These are phyloP conservation scores for Muscicapa adusta DNA, from an alignment of 2,113 vertebrate genomes.

Conservation along the genomic window DNA sequence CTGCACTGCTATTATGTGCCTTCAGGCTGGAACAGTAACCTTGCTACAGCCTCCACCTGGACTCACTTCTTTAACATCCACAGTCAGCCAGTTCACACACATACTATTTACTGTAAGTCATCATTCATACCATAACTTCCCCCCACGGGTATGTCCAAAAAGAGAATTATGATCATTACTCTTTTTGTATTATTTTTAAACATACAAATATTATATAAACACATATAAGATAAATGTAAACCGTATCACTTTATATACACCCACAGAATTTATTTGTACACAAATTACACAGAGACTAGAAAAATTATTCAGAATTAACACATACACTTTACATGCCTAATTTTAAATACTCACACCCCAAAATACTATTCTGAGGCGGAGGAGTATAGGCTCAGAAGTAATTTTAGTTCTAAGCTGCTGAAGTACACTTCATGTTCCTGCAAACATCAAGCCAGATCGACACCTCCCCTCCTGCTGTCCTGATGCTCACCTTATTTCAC, in stretches of 20 bases:
- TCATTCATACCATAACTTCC: background rate
- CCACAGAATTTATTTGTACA: background rate
- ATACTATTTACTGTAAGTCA: background rate
- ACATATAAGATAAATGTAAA: background rate
- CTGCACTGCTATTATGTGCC: background rate
- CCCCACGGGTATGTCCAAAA: background rate
- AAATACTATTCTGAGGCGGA: background rate
- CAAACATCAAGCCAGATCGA: background rate
- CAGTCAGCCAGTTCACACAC: background rate
- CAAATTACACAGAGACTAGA: background rate
- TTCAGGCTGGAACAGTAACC: background rate
- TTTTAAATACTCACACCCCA: background rate
- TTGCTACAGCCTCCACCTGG: fast-evolving
- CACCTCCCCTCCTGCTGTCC: background rate
- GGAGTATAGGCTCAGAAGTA: background rate
- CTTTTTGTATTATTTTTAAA: background rate
- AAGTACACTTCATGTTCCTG: background rate
- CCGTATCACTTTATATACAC: background rate
- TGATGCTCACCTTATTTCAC: background rate
- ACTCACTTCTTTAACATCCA: background rate
- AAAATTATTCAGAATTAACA: background rate
- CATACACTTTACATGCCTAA: background rate
- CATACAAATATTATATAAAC: background rate
- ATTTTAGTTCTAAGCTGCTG: background rate
- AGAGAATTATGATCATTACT: background rate